A percentile compares a stretch with the other conserved stretches of the same genome.
Conservation (phyloP, 2,797 vertebrate species). For the Gallinago stenura region DNA sequence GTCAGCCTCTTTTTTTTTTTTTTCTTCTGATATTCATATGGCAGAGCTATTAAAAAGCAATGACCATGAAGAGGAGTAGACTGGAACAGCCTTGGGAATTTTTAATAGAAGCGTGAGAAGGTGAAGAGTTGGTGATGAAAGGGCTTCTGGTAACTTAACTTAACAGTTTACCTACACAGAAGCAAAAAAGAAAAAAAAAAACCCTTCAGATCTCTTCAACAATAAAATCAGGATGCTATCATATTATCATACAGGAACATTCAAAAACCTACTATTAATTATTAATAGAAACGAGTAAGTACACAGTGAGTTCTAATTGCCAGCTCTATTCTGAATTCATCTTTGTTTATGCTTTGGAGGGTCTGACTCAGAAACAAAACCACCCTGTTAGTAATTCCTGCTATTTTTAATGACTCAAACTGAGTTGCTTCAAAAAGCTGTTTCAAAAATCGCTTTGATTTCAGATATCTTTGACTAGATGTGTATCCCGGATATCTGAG, state of each 20-base stretch:
- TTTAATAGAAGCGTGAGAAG: neutral
- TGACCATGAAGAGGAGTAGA: neutral
- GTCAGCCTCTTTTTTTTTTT: neutral
- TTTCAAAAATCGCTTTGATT: neutral
- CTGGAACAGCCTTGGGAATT: neutral
- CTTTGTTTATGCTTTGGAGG: neutral
- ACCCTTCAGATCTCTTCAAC: neutral
- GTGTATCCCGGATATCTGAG: neutral
- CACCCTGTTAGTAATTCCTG: neutral
- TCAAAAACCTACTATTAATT: neutral
- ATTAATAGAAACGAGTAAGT: neutral
- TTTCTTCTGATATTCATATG: neutral
- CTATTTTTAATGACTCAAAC: neutral
- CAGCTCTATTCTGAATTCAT: neutral
- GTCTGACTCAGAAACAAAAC: neutral
- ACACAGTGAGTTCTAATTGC: neutral
- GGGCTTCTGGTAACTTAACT: neutral
- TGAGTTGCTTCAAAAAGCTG: neutral
- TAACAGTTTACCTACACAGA: neutral
- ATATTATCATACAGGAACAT: neutral
- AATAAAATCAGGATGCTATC: neutral
- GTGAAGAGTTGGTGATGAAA: neutral
- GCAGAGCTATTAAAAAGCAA: neutral
- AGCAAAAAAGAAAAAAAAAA: neutral
- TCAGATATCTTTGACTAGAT: neutral